Conservation (phyloP, 2,113 vertebrate genomes). For the Trichomycterus rosablanca region DNA sequence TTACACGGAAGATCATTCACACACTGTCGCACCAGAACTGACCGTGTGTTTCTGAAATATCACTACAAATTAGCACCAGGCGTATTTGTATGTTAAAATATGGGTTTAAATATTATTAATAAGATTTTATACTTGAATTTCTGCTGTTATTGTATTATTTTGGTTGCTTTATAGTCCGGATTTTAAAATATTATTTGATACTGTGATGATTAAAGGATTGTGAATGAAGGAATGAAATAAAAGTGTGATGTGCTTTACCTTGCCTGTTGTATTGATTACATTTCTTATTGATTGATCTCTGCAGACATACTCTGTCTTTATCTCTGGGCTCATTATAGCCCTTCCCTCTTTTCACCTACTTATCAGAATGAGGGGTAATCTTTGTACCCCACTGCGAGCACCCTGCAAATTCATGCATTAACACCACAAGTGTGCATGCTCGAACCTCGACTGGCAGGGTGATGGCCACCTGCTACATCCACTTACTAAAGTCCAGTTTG, state of each 20-base stretch:
- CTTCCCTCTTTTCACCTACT: neutral
- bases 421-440: constrained; percentile 4
- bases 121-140: too few species aligned
- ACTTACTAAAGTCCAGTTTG: constrained; percentile 8
- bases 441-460: neutral
- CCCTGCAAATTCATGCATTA: constrained; percentile 9
- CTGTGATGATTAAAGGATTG: too few species aligned
- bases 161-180: too few species aligned
- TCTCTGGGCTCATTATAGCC: neutral
- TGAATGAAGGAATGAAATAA: too few species aligned
- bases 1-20: constrained; percentile 49
- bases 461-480: constrained; percentile 10
- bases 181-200: too few species aligned
- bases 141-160: too few species aligned
- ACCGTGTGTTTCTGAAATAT: neutral
- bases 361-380: constrained; percentile 24
- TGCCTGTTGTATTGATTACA: constrained; percentile 1
- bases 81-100: too few species aligned
- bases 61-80: neutral
- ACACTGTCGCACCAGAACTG: constrained; percentile 41
- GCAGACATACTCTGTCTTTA: neutral
- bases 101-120: too few species aligned
- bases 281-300: constrained; percentile 6
- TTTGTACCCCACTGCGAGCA: constrained; percentile 12
- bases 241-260: too few species aligned